These are phyloP conservation scores for Oreochromis aureus DNA, from an alignment of 2,113 vertebrate genomes.

Conservation along the genomic window DNA sequence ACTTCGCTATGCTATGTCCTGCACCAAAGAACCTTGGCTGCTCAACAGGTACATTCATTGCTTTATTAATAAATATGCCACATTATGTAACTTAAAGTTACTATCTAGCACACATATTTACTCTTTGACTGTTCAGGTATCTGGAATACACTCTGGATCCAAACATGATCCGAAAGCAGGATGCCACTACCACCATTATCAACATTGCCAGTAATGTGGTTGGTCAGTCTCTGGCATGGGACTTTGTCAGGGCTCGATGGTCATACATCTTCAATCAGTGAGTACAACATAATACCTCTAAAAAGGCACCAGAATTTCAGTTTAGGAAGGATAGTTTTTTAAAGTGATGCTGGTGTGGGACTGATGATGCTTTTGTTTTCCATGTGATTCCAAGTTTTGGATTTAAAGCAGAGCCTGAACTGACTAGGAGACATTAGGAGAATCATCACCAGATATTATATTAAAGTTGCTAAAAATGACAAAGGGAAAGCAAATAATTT, in stretches of 20 bases:
- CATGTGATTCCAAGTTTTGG: background rate
- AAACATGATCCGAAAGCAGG: conserved; percentile 80
- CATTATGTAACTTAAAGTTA: background rate
- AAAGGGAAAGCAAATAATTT: background rate
- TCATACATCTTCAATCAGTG: background rate
- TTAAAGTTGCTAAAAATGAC: background rate
- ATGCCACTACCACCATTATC: conserved; percentile 84
- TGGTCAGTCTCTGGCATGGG: conserved; percentile 85
- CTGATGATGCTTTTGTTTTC: background rate
- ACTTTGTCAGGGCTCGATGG: conserved; percentile 65
- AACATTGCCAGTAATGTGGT: conserved; percentile 81
- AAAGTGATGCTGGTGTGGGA: background rate
- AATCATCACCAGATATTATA: background rate
- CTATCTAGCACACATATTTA: background rate
- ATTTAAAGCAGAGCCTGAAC: background rate
- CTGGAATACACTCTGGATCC: conserved; percentile 79
- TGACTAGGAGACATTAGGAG: background rate
- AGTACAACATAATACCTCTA: background rate
- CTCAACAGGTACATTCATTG: conserved; percentile 76
- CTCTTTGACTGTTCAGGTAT: conserved; percentile 70
- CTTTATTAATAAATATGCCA: background rate
- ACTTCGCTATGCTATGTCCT: conserved; percentile 79
- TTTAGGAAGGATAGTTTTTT: background rate
- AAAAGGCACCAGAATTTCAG: background rate
- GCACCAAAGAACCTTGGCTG: conserved; percentile 79